A percentile compares a stretch with the other conserved stretches of the same genome.
These are phyloP conservation scores for Drosophila parabipectinata DNA, from an alignment of 1,140 invertebrate genomes.

Conservation along the genomic window DNA sequence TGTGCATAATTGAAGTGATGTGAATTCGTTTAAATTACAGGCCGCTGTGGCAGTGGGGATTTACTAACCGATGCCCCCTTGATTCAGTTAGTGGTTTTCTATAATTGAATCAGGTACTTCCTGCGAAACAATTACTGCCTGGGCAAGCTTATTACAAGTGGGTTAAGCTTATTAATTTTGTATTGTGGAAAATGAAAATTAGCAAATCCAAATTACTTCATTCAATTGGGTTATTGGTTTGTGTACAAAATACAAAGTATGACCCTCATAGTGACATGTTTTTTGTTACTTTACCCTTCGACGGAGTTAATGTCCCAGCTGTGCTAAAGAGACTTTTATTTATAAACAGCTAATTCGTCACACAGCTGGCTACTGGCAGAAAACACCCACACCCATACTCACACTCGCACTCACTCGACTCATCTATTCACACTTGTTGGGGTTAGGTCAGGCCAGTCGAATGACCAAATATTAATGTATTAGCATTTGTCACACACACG, in stretches of 20 bases:
- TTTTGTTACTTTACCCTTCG: background rate
- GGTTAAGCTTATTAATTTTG: constrained; percentile 5
- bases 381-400: constrained; percentile 27
- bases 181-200: background rate
- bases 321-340: constrained; percentile 51
- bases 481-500: constrained; percentile 72
- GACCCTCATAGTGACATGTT: background rate
- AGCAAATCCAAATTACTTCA: background rate
- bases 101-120: constrained; percentile 41
- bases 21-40: constrained; percentile 61
- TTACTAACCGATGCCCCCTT: constrained; percentile 1
- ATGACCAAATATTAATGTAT: constrained; percentile 72
- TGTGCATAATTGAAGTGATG: constrained; percentile 57
- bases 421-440: constrained; percentile 63
- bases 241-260: background rate
- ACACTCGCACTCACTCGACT: constrained; percentile 1
- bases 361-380: constrained; percentile 58
- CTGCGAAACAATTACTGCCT: constrained; percentile 15
- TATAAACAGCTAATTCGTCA: constrained; percentile 70
- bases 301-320: constrained; percentile 12
- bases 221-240: background rate
- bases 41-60: constrained; percentile 14
- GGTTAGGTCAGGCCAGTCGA: constrained; percentile 33
- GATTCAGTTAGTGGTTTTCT: constrained; percentile 23
- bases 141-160: constrained; percentile 17